phyloP scores from a whole-genome alignment of 2,797 vertebrate genomes.

The Chelon labrosus region DNA sequence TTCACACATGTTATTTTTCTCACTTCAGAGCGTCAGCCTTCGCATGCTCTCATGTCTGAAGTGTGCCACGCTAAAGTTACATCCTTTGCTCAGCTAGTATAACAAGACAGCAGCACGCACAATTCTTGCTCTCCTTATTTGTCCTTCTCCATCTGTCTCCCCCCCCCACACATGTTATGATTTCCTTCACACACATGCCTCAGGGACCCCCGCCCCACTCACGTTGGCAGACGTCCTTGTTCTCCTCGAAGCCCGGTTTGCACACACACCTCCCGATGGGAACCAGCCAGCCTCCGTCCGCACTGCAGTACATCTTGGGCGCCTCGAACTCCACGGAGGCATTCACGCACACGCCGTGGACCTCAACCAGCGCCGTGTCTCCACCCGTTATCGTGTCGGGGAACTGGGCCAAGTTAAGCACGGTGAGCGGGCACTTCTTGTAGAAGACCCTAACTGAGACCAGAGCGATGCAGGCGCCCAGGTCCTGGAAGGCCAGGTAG shows the following conservation, averaged over 20 bases:
- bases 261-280: conserved; percentile 90
- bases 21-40: too few relatives aligned
- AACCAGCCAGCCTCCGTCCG: conserved; percentile 90
- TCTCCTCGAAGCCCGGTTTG: conserved; percentile 88
- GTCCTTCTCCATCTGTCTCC: not conserved
- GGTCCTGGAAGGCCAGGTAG: conserved; percentile 89
- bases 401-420: conserved; percentile 88
- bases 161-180: conserved; percentile 27
- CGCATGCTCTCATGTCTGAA: too few relatives aligned
- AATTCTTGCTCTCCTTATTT: not conserved
- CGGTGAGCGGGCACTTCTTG: conserved; percentile 88
- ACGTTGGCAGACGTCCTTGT: conserved; percentile 87
- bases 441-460: conserved; percentile 89
- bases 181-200: conserved; percentile 7
- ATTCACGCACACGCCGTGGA: conserved; percentile 86
- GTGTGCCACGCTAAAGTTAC: not conserved
- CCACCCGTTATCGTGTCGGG: conserved; percentile 89
- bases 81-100: not conserved
- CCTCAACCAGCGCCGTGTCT: conserved; percentile 89
- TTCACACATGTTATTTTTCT: too few relatives aligned
- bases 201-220: conserved; percentile 69
- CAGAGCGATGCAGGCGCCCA: conserved; percentile 89
- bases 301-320: conserved; percentile 91
- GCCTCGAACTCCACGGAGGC: conserved; percentile 88
- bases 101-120: not conserved